Percentiles rank a stretch among this genome's conserved stretches.
Conservation (phyloP, 1,140 invertebrate species). For the Drosophila eugracilis region DNA sequence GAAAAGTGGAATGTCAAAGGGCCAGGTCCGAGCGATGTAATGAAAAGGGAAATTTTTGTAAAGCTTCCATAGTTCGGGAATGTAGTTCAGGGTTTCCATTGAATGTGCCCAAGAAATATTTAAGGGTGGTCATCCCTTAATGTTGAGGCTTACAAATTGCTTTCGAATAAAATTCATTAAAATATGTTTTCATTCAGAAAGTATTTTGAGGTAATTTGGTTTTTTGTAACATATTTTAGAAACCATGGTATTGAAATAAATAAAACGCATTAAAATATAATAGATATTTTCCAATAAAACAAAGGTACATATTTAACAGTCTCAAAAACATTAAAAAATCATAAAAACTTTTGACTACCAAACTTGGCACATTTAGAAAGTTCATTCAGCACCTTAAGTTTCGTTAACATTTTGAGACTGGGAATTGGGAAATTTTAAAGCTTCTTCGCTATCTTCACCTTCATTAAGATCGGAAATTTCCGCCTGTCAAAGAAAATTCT, state of each 20-base stretch:
- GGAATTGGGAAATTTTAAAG: neutral
- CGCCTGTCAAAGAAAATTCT: slow-evolving; percentile 5
- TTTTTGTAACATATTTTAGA: neutral
- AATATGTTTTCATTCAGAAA: neutral
- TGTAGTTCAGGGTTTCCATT: slow-evolving; percentile 21
- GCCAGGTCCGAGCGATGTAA: slow-evolving; percentile 41
- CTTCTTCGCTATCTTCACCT: slow-evolving; percentile 10
- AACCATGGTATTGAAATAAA: too few relatives aligned
- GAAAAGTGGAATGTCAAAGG: slow-evolving; percentile 60
- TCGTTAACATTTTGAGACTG: neutral
- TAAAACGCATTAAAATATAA: too few relatives aligned
- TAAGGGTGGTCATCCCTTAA: neutral
- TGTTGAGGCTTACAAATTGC: neutral
- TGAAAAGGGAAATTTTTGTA: slow-evolving; percentile 57
- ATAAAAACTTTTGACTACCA: neutral
- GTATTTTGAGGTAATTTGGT: neutral
- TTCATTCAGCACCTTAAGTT: neutral
- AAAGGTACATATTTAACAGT: neutral
- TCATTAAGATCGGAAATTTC: slow-evolving; percentile 34
- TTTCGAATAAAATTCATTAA: neutral
- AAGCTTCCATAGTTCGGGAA: slow-evolving; percentile 23
- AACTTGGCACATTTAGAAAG: neutral
- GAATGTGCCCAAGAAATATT: slow-evolving; percentile 6
- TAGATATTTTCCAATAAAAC: neutral
- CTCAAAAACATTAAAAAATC: too few relatives aligned